Evolutionary conservation across 2,888 invertebrate genomes (phyloP).

Genomic region (Galerucella calmariensis): DNA sequence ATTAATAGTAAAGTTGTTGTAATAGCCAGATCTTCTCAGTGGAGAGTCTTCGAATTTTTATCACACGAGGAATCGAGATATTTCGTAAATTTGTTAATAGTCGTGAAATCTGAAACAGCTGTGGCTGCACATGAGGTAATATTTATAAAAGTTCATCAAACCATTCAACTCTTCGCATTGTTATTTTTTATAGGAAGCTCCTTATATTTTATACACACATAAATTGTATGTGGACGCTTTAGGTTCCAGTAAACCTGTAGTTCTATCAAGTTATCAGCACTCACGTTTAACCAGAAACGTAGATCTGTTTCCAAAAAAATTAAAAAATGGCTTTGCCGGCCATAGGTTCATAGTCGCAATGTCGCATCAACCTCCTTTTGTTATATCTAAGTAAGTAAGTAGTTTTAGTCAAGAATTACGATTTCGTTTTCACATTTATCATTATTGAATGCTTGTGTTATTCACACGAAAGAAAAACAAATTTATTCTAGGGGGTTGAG

Average conservation of each 20-base stretch:
- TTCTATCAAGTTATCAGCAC: slow-evolving; percentile 78
- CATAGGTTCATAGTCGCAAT: slow-evolving; percentile 78
- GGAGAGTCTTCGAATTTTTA: slow-evolving; percentile 80
- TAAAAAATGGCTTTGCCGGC: slow-evolving; percentile 76
- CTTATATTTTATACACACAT: slow-evolving; percentile 81
- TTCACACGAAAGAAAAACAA: background rate
- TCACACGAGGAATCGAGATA: slow-evolving; percentile 71
- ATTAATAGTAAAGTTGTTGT: slow-evolving; percentile 73
- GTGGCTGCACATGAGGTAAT: slow-evolving; percentile 53
- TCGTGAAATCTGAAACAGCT: slow-evolving; percentile 73
- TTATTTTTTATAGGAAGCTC: slow-evolving; percentile 69
- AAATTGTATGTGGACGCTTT: slow-evolving; percentile 78
- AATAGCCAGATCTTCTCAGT: slow-evolving; percentile 77
- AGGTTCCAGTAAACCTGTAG: slow-evolving; percentile 75
- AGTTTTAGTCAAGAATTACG: background rate
- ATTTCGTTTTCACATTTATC: background rate
- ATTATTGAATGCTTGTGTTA: background rate
- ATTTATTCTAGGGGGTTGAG: slow-evolving; percentile 52
- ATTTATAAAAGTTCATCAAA: background rate
- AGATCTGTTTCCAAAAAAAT: slow-evolving; percentile 77
- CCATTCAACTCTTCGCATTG: too few species aligned
- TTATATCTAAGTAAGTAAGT: slow-evolving; percentile 74
- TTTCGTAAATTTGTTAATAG: slow-evolving; percentile 77
- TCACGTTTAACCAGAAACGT: slow-evolving; percentile 72
- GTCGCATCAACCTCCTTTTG: slow-evolving; percentile 79